Percentiles rank a stretch among this genome's conserved stretches.
These are phyloP conservation scores for Cactoblastis cactorum DNA, from an alignment of 2,888 invertebrate species.

Conservation along the genomic window DNA sequence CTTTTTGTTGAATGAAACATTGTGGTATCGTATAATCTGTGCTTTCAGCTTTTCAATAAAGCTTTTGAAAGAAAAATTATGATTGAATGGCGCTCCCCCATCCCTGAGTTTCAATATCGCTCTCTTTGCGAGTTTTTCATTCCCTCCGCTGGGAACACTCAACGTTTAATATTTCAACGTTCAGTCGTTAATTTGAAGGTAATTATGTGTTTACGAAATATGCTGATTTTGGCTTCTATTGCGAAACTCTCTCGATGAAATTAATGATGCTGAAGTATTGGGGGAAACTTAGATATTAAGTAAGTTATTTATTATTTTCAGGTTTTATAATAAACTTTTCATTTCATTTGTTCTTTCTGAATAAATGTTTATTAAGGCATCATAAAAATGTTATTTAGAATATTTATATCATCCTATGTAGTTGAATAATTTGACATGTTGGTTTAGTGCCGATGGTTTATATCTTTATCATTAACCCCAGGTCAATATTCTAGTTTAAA, in stretches of 20 bases:
- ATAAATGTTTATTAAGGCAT: too few species aligned
- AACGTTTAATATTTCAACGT: slow-evolving; percentile 24
- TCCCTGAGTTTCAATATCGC: slow-evolving; percentile 24
- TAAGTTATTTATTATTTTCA: too few species aligned
- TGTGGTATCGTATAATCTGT: slow-evolving; percentile 33
- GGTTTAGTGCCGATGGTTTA: too few species aligned
- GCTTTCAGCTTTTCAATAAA: slow-evolving; percentile 36
- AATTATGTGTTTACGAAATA: slow-evolving; percentile 20
- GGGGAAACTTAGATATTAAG: not conserved
- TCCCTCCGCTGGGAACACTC: slow-evolving; percentile 22
- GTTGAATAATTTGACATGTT: too few species aligned
- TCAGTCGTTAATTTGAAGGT: slow-evolving; percentile 22
- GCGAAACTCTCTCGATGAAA: not conserved
- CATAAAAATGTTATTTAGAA: too few species aligned
- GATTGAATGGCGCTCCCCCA: slow-evolving; percentile 32
- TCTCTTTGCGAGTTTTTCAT: slow-evolving; percentile 31
- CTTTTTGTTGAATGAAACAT: not conserved
- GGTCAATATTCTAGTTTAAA: too few species aligned
- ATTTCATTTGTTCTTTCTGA: too few species aligned
- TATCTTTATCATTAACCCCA: too few species aligned
- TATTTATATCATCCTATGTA: too few species aligned
- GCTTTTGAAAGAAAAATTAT: slow-evolving; percentile 33
- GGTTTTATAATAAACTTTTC: too few species aligned
- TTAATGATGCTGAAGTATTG: not conserved
- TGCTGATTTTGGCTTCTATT: slow-evolving; percentile 17